Base-by-base conservation (phyloP, 2,888 invertebrate species). In the Morpho helenor region DNA sequence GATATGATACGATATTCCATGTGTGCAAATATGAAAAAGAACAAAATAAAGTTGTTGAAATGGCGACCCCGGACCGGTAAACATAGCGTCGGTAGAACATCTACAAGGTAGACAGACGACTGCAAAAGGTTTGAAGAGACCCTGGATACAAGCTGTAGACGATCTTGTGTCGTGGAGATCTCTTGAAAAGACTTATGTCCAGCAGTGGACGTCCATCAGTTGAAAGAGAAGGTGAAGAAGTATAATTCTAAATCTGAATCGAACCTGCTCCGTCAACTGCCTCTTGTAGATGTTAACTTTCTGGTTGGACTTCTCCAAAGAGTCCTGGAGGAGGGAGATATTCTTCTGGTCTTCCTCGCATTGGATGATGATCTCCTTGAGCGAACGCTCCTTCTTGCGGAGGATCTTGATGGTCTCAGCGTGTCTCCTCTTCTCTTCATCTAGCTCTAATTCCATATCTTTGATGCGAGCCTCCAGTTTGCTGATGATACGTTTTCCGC, bases 311-410 rank as follows among this genome's bases (percentile, higher is more conserved):
- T 97, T 97, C 87, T 98, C 97, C 75, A 97, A 91, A 53, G 95
- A 92, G 85, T 98, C 98, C 87, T 98, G 97, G 73, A 98, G 94
- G 76, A 99, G 92, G 69, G 94, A 91, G 77, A 98, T 96, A 91
- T 97, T 98, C 95, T 98, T 98, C 90, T 98, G 96, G 91, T 99
- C 98, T 87, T 99, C 98, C 88, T 98, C 98, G 79, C 96, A 96
- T 87, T 97, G 97, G 75, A 98, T 95, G 91, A 98, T 94, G 68
- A 98, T 95, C 89, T 98, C 98, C 93, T 99, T 98, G 80, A 98
- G 95, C 78, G 95, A 94, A 78, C 98, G 97, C 85, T 99, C 98
- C 95, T 99, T 99, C 94, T 99, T 99, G 91, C 98, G 96, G 80
- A 98, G 93, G 85, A 98, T 97, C 93, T 98, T 98, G 87, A 98